These are phyloP conservation scores for Esox lucius DNA, from an alignment of 2,797 vertebrate genomes.

Conservation along the genomic window DNA sequence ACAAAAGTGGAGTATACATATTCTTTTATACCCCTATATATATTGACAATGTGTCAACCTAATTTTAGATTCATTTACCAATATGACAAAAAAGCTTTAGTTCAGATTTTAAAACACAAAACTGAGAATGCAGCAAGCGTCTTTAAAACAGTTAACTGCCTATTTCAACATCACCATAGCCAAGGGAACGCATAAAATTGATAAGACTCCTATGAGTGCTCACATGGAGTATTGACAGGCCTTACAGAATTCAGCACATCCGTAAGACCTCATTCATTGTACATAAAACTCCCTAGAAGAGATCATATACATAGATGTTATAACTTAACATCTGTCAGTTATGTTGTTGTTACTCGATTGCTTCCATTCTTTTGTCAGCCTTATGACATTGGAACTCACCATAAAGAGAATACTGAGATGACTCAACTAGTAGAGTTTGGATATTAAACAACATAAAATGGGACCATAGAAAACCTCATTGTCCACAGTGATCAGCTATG, in stretches of 20 bases:
- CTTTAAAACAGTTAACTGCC: slow-evolving; percentile 25
- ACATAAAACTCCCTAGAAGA: slow-evolving; percentile 11
- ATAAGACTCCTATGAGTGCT: not conserved
- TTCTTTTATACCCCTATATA: slow-evolving; percentile 7
- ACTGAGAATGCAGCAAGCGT: slow-evolving; percentile 43
- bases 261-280: slow-evolving; percentile 1
- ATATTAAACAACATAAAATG: too few relatives aligned
- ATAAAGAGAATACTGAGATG: not conserved
- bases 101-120: slow-evolving; percentile 5
- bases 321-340: not conserved
- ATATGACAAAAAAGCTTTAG: not conserved
- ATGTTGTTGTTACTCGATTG: not conserved
- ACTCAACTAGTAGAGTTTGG: not conserved
- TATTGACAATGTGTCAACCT: slow-evolving; percentile 30
- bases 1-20: slow-evolving; percentile 13
- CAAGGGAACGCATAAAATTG: not conserved
- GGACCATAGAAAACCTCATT: not conserved
- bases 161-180: not conserved
- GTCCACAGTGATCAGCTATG: too few relatives aligned
- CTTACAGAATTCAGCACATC: not conserved
- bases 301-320: slow-evolving; percentile 5
- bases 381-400: slow-evolving; percentile 7
- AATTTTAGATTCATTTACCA: not conserved
- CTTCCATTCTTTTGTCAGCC: not conserved
- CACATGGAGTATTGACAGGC: not conserved